Base-by-base conservation (phyloP, 2,113 vertebrate species). In the Cyanoliseus patagonus region DNA sequence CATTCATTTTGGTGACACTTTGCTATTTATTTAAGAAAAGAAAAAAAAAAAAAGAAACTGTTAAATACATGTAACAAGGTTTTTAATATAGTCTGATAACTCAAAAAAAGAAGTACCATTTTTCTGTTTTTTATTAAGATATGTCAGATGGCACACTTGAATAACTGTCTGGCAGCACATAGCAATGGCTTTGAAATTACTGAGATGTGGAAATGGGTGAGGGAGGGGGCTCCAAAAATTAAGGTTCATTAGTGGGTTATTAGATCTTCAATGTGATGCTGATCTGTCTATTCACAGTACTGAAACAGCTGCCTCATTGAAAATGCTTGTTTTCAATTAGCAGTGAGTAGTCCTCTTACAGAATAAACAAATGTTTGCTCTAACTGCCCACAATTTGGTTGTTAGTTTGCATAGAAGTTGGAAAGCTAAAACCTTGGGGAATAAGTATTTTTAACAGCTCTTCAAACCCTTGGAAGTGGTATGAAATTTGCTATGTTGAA, bases 11-110 rank as follows among this genome's bases (percentile, higher is more conserved):
- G 73, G 87, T 93, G 89, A 94, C 77, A 70, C 31, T 93, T 93
- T 66, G 75, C 81, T 96, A 79, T 96, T 96, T 96, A 95, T 96
- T 97, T 76, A 86, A 92, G 75, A 90, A 91, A 90, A 85, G 28
- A 88, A 75, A 46, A 88, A 75, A 46, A 66, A 78, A 77, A 83
- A 73, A 53, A 73, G 20, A 55, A 83, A 66, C 62, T 92, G 94
- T 93, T 83, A 72, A 90, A 88, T 68, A 88, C 63, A 17, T 91
- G 80, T 94, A 69, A 94, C 39, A 42, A 93, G 64, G 33, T 79
- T 91, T 96, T 87, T 94, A 94, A 92, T 88, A 86, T 63, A 93
- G 42, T 88, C 86, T 91, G 80, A 77, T 66, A 82, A 96, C 55
- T 62, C 16, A 67, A 88, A 47, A 88, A 52, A 77, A 62, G 42